These are phyloP conservation scores for Acrobasis repandana DNA, from an alignment of 2,888 invertebrate species.

Conservation along the genomic window DNA sequence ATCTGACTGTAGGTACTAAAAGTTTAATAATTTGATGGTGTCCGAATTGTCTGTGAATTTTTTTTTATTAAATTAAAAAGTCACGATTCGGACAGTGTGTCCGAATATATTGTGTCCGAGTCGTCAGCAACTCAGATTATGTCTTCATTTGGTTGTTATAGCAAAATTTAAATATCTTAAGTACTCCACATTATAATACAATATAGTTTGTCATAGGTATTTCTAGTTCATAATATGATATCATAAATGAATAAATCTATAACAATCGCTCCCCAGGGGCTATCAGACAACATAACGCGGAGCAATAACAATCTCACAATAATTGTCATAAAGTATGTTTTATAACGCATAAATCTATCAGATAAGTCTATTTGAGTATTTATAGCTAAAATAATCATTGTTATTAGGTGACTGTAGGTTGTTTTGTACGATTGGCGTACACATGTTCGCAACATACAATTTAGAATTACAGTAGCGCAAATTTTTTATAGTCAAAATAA, in stretches of 20 bases:
- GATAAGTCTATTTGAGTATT: constrained; percentile 37
- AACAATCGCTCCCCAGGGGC: constrained; percentile 15
- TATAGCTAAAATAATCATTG: constrained; percentile 34
- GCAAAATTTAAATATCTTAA: no score
- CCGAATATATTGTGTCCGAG: no score
- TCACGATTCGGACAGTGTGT: no score
- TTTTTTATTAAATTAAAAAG: no score
- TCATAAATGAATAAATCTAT: constrained; percentile 15
- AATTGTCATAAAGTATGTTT: constrained; percentile 37
- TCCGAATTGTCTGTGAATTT: no score
- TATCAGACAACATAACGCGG: constrained; percentile 19
- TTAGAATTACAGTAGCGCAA: no score
- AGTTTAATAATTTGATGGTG: no score
- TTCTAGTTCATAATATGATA: constrained; percentile 8
- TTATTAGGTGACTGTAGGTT: constrained; percentile 17
- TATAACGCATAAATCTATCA: constrained; percentile 39
- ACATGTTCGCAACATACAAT: no score
- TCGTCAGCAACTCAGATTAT: no score
- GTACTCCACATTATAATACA: background rate
- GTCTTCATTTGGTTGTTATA: no score
- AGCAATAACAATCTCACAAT: constrained; percentile 31
- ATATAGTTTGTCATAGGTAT: background rate
- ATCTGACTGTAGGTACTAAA: no score
- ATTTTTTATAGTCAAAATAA: no score
- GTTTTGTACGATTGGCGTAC: background rate